Percentiles rank a stretch among this genome's conserved stretches.
Evolutionary conservation across 2,797 vertebrate genomes (phyloP).

Genomic region (Neopelma chrysocephalum): DNA sequence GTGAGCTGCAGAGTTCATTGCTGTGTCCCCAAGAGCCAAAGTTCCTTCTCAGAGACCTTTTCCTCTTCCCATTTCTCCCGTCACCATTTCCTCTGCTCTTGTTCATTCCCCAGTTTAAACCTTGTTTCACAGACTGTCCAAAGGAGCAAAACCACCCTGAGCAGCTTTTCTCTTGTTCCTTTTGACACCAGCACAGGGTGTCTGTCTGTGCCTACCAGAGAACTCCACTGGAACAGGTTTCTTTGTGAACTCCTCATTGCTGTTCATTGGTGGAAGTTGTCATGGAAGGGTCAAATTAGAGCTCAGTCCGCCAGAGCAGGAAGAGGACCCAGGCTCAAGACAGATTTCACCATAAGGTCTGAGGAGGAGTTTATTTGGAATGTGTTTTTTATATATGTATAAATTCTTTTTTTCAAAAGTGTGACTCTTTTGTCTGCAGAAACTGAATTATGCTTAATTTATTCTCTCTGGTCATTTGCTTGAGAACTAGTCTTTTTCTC

Average conservation of each 20-base stretch:
- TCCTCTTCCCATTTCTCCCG: neutral
- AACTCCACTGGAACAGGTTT: constrained; percentile 34
- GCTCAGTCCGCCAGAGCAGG: constrained; percentile 30
- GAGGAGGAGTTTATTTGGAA: neutral
- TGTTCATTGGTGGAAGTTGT: constrained; percentile 48
- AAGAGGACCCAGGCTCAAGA: neutral
- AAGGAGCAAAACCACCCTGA: constrained; percentile 1
- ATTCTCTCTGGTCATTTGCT: neutral
- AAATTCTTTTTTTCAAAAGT: neutral
- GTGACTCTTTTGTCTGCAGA: neutral
- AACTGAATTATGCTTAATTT: neutral
- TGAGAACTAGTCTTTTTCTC: neutral
- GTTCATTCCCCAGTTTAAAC: neutral
- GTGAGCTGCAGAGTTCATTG: neutral
- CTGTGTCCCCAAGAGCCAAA: neutral
- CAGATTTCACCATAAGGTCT: neutral
- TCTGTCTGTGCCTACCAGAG: constrained; percentile 34
- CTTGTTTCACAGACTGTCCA: constrained; percentile 37
- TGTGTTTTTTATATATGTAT: neutral
- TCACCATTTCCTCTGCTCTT: constrained; percentile 25
- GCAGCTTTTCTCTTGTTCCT: constrained; percentile 22
- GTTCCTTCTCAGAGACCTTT: constrained; percentile 15
- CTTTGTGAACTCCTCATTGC: constrained; percentile 62
- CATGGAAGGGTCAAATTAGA: constrained; percentile 53
- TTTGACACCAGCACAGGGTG: constrained; percentile 45